Evolutionary conservation across 1,140 invertebrate species (phyloP), one percentile per base, ranked within the genome.

Genomic region (Hydropsyche tenuis): DNA sequence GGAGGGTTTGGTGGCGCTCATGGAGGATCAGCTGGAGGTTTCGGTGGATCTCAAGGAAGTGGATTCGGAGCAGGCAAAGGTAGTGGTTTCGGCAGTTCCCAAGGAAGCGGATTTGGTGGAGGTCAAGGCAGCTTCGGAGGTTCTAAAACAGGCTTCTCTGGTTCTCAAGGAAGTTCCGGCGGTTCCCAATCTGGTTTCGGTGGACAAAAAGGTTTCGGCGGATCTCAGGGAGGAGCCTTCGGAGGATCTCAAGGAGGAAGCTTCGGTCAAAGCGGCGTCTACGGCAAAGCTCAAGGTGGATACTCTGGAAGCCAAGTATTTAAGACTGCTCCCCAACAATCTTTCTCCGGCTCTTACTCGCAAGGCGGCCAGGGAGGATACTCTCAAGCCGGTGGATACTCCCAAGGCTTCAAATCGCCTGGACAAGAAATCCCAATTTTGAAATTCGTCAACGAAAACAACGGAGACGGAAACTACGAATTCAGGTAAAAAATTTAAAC

Each of bases 401-500:
- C n/a, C 3, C n/a, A 12, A 12, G 43, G 69, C 12, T 62, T 25
- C 63, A 76, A 74, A 64, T 73, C 71, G 42, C 46, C 68, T 1
- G 75, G 75, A 37, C 75, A 76, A 73, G 75, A 78, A 18, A 75
- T 78, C 43, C 78, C 78, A 14, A 79, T 79, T 64, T 43, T 79
- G 1, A 73, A 69, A 30, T 80, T 73, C 69, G 78, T 74, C 56
- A 79, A 79, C 45, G 80, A 82, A 56, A 81, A 81, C 68, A 79
- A 78, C 51, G 81, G 79, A n/a, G 80, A 82, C 76, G 82, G 82
- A 56, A 79, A 73, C 53, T 83, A 81, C 73, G 71, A 53, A 37
- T 81, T 78, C 76, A 79, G 76, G 79, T 81, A 75, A 78, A 37
- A 66, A 12, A 51, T 64, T 30, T 16, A 45, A 43, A 23, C 14